A percentile compares a stretch with the other conserved stretches of the same genome.
phyloP scores from a whole-genome alignment of 2,797 vertebrate species.

The Anableps anableps region DNA sequence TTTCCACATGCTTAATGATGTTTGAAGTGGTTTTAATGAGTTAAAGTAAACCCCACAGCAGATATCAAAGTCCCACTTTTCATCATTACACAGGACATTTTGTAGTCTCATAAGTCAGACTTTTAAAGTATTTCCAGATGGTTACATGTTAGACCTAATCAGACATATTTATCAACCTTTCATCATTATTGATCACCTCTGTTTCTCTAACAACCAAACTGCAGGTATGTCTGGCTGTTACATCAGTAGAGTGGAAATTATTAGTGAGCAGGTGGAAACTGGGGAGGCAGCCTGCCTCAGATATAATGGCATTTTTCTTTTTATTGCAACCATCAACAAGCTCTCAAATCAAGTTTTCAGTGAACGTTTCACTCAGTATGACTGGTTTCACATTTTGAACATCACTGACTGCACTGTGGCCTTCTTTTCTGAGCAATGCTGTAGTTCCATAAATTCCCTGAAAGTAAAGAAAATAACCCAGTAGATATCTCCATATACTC shows the following conservation, averaged over 20 bases:
- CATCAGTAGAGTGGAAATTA: constrained; percentile 42
- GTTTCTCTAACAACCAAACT: constrained; percentile 38
- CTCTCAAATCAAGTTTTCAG: constrained; percentile 31
- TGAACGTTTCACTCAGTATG: constrained; percentile 32
- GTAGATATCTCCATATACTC: no score
- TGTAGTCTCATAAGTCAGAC: constrained; percentile 3
- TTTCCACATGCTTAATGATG: not conserved
- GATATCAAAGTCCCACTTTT: not conserved
- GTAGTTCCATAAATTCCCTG: not conserved
- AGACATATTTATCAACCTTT: constrained; percentile 65
- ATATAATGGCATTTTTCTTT: constrained; percentile 54
- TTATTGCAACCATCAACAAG: constrained; percentile 17
- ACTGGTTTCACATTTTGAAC: constrained; percentile 35
- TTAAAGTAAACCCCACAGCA: not conserved
- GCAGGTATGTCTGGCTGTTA: constrained; percentile 43
- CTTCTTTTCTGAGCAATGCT: not conserved
- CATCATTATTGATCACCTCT: constrained; percentile 56
- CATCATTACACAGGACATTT: not conserved
- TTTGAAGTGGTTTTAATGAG: not conserved
- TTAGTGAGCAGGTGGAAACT: constrained; percentile 64
- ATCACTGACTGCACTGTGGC: not conserved
- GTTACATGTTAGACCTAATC: constrained; percentile 61
- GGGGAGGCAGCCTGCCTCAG: constrained; percentile 37
- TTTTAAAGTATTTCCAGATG: constrained; percentile 16
- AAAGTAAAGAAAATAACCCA: not conserved